Evolutionary conservation across 2,113 vertebrate genomes (phyloP).

Genomic region (Antechinus stuartii): DNA sequence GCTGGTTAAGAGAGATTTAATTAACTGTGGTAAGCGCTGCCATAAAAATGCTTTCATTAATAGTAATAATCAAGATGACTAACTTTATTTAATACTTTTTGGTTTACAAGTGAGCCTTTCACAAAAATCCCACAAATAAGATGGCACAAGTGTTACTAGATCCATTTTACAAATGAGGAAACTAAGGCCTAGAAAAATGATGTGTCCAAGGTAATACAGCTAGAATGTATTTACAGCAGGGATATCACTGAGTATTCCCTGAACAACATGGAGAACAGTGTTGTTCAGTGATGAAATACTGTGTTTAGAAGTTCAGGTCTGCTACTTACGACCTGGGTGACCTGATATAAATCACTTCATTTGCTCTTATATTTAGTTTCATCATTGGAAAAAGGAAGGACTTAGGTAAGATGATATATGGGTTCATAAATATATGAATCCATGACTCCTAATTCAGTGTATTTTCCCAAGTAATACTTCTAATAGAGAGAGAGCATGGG

Average conservation of each 20-base stretch:
- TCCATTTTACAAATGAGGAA: background rate
- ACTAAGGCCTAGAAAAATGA: background rate
- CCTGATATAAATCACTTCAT: background rate
- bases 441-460: background rate
- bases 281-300: background rate
- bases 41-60: background rate
- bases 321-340: background rate
- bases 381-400: background rate
- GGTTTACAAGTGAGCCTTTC: background rate
- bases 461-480: background rate
- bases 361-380: background rate
- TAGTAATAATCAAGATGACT: background rate
- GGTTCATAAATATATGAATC: background rate
- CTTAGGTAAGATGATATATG: background rate
- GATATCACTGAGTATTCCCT: background rate
- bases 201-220: background rate
- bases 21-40: background rate
- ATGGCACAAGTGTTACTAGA: background rate
- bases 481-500: background rate
- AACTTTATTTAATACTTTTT: background rate
- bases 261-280: background rate
- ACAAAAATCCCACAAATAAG: background rate
- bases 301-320: constrained; percentile 19
- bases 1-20: background rate
- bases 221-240: background rate